Conservation (phyloP, 2,113 vertebrate species). For the Pipra filicauda region DNA sequence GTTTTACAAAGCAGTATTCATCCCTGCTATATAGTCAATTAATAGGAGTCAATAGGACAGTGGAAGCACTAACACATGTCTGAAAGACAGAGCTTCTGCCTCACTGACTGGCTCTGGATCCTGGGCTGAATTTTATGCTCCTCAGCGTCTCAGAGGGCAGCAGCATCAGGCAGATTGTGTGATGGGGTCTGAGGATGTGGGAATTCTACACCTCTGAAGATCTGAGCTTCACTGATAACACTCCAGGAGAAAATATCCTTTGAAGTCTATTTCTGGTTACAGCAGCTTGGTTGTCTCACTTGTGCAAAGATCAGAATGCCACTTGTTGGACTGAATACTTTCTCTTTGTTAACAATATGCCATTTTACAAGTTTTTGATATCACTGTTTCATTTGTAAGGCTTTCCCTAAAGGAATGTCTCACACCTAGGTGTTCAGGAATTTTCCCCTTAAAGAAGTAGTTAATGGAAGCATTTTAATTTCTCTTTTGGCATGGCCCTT, state of each 20-base stretch:
- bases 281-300: not conserved
- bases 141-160: not conserved
- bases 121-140: not conserved
- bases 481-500: not conserved
- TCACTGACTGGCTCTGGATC: not conserved
- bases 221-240: not conserved
- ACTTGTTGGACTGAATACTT: not conserved
- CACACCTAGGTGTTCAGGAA: not conserved
- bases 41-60: not conserved
- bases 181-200: not conserved
- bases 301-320: not conserved
- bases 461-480: not conserved
- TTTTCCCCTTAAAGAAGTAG: not conserved
- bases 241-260: not conserved
- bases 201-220: conserved; percentile 40
- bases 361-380: not conserved
- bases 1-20: not conserved
- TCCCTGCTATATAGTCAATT: not conserved
- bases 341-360: accelerated
- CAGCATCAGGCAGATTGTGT: not conserved
- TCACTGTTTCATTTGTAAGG: not conserved
- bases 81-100: not conserved
- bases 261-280: conserved; percentile 50
- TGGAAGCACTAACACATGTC: not conserved
- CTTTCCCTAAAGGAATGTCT: not conserved